A percentile compares a stretch with the other conserved stretches of the same genome.
phyloP scores from a whole-genome alignment of 2,797 vertebrate genomes.

The Helostoma temminkii region DNA sequence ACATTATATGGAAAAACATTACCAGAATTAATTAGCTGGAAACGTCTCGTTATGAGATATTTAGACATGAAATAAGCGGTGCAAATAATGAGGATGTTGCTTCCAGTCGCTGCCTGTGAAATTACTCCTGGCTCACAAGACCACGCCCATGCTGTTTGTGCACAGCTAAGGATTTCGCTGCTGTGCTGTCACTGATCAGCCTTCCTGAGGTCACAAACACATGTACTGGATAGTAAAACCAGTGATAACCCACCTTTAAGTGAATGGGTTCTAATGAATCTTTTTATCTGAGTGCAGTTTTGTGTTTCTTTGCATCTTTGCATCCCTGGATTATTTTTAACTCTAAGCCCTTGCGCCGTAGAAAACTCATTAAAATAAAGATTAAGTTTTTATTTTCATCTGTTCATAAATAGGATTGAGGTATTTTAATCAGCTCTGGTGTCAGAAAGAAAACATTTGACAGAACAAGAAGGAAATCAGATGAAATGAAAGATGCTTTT shows the following conservation, averaged over 20 bases:
- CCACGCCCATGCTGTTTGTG: slow-evolving; percentile 36
- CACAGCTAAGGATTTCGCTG: slow-evolving; percentile 23
- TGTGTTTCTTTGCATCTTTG: not conserved
- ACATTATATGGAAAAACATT: slow-evolving; percentile 32
- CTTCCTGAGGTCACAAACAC: slow-evolving; percentile 1
- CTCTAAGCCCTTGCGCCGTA: not conserved
- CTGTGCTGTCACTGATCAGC: slow-evolving; percentile 28
- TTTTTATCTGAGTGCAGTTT: no score
- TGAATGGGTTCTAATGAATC: slow-evolving; percentile 3
- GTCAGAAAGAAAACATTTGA: slow-evolving; percentile 49
- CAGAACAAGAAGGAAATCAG: slow-evolving; percentile 25
- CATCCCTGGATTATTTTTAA: slow-evolving; percentile 17
- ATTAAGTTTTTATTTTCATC: slow-evolving; percentile 35
- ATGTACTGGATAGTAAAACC: slow-evolving; percentile 23
- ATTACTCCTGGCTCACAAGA: slow-evolving; percentile 17
- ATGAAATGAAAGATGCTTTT: slow-evolving; percentile 41
- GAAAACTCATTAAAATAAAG: slow-evolving; percentile 27
- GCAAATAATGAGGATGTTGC: slow-evolving; percentile 49
- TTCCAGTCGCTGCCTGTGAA: slow-evolving; percentile 37
- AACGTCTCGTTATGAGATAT: slow-evolving; percentile 45
- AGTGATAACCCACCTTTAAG: slow-evolving; percentile 2
- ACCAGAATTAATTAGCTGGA: slow-evolving; percentile 47
- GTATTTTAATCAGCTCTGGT: slow-evolving; percentile 63
- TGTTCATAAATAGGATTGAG: slow-evolving; percentile 25
- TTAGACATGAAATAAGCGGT: slow-evolving; percentile 32